A percentile compares a stretch with the other conserved stretches of the same genome.
Evolutionary conservation across 2,113 vertebrate genomes (phyloP).

Genomic region (Hippocampus abdominalis): DNA sequence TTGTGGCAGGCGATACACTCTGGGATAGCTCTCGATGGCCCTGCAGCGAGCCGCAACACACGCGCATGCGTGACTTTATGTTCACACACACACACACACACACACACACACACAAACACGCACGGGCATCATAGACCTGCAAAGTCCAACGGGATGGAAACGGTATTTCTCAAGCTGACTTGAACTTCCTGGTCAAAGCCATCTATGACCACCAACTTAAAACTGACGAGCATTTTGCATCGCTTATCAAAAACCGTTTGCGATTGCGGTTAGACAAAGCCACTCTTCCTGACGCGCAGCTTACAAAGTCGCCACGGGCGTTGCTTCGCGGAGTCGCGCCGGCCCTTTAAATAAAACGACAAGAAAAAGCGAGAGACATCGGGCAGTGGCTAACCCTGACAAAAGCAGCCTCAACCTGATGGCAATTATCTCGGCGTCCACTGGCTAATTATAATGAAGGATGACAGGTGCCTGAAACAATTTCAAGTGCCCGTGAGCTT

Average conservation of each 20-base stretch:
- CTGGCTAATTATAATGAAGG: not conserved
- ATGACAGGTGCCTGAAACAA: not conserved
- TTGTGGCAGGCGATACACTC: not conserved
- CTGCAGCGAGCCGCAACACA: not conserved
- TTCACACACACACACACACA: too few species aligned
- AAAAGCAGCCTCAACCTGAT: not conserved
- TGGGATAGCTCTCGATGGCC: not conserved
- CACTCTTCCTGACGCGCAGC: not conserved
- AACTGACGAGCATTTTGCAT: too few species aligned
- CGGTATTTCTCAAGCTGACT: too few species aligned
- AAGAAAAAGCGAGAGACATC: not conserved
- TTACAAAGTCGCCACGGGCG: not conserved
- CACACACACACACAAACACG: too few species aligned
- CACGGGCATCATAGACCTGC: too few species aligned
- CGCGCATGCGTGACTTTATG: too few species aligned
- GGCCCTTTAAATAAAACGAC: not conserved
- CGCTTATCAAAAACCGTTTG: not conserved
- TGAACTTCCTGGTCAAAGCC: too few species aligned
- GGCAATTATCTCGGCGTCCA: not conserved
- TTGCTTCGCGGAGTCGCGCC: not conserved
- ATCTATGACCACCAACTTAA: too few species aligned
- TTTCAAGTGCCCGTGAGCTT: not conserved
- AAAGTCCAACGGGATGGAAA: too few species aligned
- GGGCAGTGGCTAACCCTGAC: not conserved
- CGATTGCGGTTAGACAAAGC: not conserved